Percentiles rank a stretch among this genome's conserved stretches.
phyloP scores from a whole-genome alignment of 2,797 vertebrate species.

The Galagoides demidoff region DNA sequence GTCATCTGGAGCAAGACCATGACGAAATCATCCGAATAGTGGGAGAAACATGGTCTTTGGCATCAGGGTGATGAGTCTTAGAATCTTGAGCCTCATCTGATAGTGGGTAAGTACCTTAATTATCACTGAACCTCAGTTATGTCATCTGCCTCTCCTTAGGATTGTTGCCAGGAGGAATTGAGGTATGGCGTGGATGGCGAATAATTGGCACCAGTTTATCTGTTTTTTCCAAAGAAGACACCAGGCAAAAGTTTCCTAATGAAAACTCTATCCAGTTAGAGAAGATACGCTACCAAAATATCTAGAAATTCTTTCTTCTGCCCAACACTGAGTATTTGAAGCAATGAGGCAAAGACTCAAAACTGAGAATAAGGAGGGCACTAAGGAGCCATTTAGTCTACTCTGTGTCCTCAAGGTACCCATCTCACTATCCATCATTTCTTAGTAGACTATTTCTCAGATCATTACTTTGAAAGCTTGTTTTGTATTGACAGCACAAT shows the following conservation, averaged over 20 bases:
- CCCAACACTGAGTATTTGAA: background rate
- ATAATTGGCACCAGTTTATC: background rate
- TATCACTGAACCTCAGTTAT: background rate
- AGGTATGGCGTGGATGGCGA: background rate
- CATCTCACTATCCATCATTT: background rate
- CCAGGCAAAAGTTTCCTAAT: background rate
- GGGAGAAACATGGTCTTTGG: background rate
- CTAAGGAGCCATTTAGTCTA: background rate
- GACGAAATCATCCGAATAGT: background rate
- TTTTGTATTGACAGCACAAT: background rate
- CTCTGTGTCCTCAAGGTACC: background rate
- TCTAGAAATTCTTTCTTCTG: background rate
- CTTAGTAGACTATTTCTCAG: background rate
- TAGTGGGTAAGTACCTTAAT: background rate
- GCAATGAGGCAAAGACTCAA: background rate
- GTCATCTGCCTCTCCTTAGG: background rate
- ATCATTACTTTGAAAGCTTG: background rate
- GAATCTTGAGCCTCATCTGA: background rate
- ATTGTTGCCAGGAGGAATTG: background rate
- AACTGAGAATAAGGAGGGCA: background rate
- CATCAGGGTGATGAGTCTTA: background rate
- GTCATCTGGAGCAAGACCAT: background rate
- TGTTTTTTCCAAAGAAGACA: background rate
- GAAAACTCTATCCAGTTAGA: background rate
- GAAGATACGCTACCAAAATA: background rate